Evolutionary conservation across 2,797 vertebrate genomes (phyloP).

Genomic region (Muraenolepis orangiensis): DNA sequence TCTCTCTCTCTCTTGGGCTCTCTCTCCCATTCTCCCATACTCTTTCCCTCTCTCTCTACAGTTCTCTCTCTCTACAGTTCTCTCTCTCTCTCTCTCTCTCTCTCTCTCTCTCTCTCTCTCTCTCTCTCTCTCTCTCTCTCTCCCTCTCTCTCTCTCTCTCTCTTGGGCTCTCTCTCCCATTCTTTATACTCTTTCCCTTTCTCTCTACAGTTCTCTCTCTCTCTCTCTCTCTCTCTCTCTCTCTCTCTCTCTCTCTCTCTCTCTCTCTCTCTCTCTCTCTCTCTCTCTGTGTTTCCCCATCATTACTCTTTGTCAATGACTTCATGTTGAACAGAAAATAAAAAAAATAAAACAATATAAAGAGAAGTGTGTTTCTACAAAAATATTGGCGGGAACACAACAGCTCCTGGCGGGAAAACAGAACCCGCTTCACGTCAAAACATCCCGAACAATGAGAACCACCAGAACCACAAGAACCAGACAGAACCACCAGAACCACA

Average conservation of each 20-base stretch:
- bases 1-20: slow-evolving; percentile 64
- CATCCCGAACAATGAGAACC: slow-evolving; percentile 70
- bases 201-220: background rate
- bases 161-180: slow-evolving; percentile 62
- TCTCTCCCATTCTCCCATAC: slow-evolving; percentile 42
- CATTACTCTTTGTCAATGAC: slow-evolving; percentile 64
- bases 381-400: background rate
- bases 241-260: slow-evolving; percentile 60
- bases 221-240: slow-evolving; percentile 41
- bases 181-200: slow-evolving; percentile 8
- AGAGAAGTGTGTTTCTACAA: background rate
- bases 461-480: too few species aligned
- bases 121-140: slow-evolving; percentile 33
- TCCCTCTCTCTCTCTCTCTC: slow-evolving; percentile 53
- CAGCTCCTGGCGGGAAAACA: slow-evolving; percentile 1
- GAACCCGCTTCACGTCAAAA: background rate
- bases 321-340: slow-evolving; percentile 52
- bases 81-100: slow-evolving; percentile 48
- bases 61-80: too few species aligned
- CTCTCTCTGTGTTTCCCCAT: slow-evolving; percentile 63
- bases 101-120: slow-evolving; percentile 62
- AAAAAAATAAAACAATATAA: slow-evolving; percentile 18
- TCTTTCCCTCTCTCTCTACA: slow-evolving; percentile 1
- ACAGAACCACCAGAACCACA: too few species aligned
- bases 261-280: slow-evolving; percentile 42